Base-by-base conservation (phyloP, 92 coral and sea anemone species). In the Umimayanthus chanpuru region DNA sequence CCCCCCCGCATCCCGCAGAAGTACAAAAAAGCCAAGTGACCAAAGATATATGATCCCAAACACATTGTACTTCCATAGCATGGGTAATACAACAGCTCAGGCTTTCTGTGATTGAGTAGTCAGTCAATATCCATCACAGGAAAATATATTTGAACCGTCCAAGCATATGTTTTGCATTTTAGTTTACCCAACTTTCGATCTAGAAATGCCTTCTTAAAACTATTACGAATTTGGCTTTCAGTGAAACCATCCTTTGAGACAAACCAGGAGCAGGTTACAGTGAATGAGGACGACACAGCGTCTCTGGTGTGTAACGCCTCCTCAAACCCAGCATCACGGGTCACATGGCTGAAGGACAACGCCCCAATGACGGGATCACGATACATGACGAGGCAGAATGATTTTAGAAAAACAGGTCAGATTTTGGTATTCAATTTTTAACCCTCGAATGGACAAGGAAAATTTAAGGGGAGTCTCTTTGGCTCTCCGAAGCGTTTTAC, bases 301-400 rank as follows among this genome's bases (percentile, higher is more conserved):
- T 4, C 15, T 79, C 67, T 79, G 23, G 66, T 79, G 38, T 79
- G 80, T 10, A 76, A 41, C 32, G 58, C 56, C 28, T 41, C 80
- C n/a, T 41, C 80, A 20, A 76, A 76, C 68, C 82, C 82, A 30
- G 38, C 39, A 18, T 49, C 68, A 14, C 82, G 67, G 82, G 4
- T 79, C 65, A 79, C 66, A 43, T 79, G 82, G 82, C 23, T 79
- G 67, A 79, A 50, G 32, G 28, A 79, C 26, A n/a, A 49, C 21
- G 41, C 10, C 6, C 0, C 26, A 6, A 30, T 79, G 14, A 47
- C 68, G 3, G 82, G 65, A 21, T 49, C 82, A 26, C 82, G 82
- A n/a, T 79, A 47, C 66, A 26, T 39, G 28, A 50, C 65, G 32
- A 50, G 9, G 8, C 82, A 43, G 64, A 55, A 78, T 3, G 44